Base-by-base conservation (phyloP, 2,797 vertebrate species). In the Pitangus sulphuratus region DNA sequence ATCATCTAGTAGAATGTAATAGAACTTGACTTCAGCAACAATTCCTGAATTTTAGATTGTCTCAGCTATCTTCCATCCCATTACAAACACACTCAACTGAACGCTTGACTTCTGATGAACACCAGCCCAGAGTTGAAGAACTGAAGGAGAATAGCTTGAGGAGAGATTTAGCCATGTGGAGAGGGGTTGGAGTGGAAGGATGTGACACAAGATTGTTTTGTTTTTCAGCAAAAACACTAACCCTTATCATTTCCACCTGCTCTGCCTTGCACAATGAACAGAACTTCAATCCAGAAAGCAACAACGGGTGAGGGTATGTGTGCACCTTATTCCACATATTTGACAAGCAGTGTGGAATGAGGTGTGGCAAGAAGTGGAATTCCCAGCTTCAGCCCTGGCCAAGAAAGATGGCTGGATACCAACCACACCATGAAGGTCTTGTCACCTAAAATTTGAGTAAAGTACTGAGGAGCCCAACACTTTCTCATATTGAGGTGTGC, bases 301-400 rank as follows among this genome's bases (percentile, higher is more conserved):
- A 33, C 74, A 48, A 12, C 0, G 2, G 24, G 18, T 30, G 42
- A 95, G 64, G 47, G 45, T 61, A 83, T 6, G 24, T 4, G 42
- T 54, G 28, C 0, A 9, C 50, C 76, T 84, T 74, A 57, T 35
- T 84, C 65, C 72, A 89, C 89, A 45, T 48, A 84, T 65, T 81
- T 90, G 79, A 92, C 35, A 57, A 85, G 79, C 37, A 45, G 35
- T 45, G 33, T 39, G 84, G 91, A 95, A 96, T 82, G 89, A 93
- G 94, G 87, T 79, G 84, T 90, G 95, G 84, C 17, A 1, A 82
- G 51, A 1, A 82, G 44, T 53, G 54, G 76, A 93, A 96, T 95
- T 90, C 5, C 1, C 54, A 70, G 78, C 68, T 81, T 80, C 72
- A 92, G 84, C 68, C 74, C 47, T 53, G 72, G 51, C 62, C 15